Base-by-base conservation (phyloP, 2,797 vertebrate genomes). In the Chaetophractus vellerosus region DNA sequence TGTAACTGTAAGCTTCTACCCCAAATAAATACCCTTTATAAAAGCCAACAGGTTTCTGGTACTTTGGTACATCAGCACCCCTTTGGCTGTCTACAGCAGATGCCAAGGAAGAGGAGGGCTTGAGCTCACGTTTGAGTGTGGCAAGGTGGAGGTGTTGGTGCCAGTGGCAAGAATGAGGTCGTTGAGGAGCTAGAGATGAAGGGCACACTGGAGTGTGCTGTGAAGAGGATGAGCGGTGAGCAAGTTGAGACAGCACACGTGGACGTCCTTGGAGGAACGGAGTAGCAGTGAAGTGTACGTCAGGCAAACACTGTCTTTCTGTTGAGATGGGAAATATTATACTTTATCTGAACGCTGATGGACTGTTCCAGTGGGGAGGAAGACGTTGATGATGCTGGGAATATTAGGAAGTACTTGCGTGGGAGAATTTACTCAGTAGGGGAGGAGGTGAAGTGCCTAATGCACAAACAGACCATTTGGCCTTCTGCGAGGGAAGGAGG, bases 191-290 rank as follows among this genome's bases (percentile, higher is more conserved):
- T 23, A 14, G 52, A n/a, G 48, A 81, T 5, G 9, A 63, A 11
- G 15, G 28, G 2, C 9, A 55, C 19, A 0, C 16, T 38, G 23
- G 10, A 57, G 66, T 24, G 31, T 4, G 2, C 23, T 14, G 14
- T 83, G 18, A 19, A 57, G 18, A 71, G 28, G 6, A 16, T 16
- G 11, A 4, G 33, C 61, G 19, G 6, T 8, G 33, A 24, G 21
- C 31, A 64, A 19, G 6, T 9, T 72, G 78, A 76, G 45, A 33
- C 2, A 31, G 55, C 89, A 59, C 33, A 41, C 21, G 33, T 9
- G 45, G 28, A 4, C 3, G 9, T 64, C 63, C 33, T 66, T 52
- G 31, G 19, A 89, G 75, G n/a, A 61, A 41, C 31, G 18, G 19
- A 74, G 28, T 11, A 81, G n/a, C 19, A 21, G 18, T 7, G 7